Base-by-base conservation (phyloP, 1,140 invertebrate genomes). In the Bombus huntii region DNA sequence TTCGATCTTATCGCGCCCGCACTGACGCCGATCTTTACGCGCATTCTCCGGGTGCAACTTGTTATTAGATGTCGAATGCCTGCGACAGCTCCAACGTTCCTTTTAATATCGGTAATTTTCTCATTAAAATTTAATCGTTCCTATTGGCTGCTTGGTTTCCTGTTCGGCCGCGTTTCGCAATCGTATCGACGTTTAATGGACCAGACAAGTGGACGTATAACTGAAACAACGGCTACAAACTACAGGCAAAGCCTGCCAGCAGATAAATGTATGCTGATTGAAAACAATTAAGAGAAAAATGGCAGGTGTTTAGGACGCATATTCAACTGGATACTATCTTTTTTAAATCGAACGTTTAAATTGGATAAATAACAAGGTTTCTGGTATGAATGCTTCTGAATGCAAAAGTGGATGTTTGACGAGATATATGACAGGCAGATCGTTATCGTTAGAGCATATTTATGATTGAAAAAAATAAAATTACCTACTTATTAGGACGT, bases 1-100 rank as follows among this genome's bases (percentile, higher is more conserved):
- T 8, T 42, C 37, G 47, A 59, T 89, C 79, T 84, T 84, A 72
- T 86, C 85, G n/a, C 3, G 31, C 8, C 15, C 47, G 12, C 31
- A 25, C 39, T 25, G 18, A 81, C 85, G 44, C 75, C 57, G 77
- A 92, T 89, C 86, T 86, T 44, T 83, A 39, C 71, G 5, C 71
- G 72, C 68, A 39, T 42, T 62, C 53, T 1, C 37, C 12, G 15
- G 8, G 13, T 13, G 53, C n/a, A 44, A n/a, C 76, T 84, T 9
- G 74, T 79, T 79, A 72, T 57, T 66, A 71, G 84, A 44, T 47
- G 59, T 28, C 31, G 39, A 62, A 62, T 44, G 75, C 3, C 34
- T 15, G 82, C 59, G 83, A 77, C 74, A 57, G 44, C 28, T 22
- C 22, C 1, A 15, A 8, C 53, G 59, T 62, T 42, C 25, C 31